Conservation (phyloP, 2,113 vertebrate species). For the Callorhinus ursinus region DNA sequence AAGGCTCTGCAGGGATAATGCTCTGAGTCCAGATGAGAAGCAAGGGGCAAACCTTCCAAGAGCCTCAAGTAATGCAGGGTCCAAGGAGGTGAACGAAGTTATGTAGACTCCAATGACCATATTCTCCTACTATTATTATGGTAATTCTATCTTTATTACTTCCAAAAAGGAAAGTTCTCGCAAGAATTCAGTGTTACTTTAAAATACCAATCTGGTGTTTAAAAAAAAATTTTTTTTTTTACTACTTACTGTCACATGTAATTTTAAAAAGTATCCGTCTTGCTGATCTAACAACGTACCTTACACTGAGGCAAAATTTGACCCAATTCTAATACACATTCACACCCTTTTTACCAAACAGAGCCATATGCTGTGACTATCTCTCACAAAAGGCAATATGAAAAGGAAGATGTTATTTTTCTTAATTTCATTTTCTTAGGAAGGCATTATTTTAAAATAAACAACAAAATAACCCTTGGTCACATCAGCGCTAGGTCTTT, state of each 20-base stretch:
- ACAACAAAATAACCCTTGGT: neutral
- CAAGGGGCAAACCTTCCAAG: neutral
- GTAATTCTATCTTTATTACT: neutral
- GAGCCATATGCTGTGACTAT: neutral
- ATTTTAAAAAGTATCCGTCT: neutral
- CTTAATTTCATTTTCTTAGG: neutral
- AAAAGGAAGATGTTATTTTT: neutral
- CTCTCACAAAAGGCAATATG: neutral
- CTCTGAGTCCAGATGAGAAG: neutral
- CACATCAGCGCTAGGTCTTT: neutral
- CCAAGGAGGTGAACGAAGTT: neutral
- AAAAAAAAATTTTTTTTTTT: neutral
- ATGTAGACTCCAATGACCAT: neutral
- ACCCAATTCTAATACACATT: neutral
- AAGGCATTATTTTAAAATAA: neutral
- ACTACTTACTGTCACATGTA: neutral
- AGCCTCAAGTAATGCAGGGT: neutral
- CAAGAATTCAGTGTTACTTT: neutral
- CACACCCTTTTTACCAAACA: neutral
- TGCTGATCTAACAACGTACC: neutral
- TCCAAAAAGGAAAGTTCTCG: neutral
- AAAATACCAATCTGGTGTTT: neutral
- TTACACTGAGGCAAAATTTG: neutral
- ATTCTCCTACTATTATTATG: neutral
- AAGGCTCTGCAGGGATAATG: neutral